Percentiles rank a stretch among this genome's conserved stretches.
These are phyloP conservation scores for Lymantria dispar DNA, from an alignment of 2,888 invertebrate genomes.

Conservation along the genomic window DNA sequence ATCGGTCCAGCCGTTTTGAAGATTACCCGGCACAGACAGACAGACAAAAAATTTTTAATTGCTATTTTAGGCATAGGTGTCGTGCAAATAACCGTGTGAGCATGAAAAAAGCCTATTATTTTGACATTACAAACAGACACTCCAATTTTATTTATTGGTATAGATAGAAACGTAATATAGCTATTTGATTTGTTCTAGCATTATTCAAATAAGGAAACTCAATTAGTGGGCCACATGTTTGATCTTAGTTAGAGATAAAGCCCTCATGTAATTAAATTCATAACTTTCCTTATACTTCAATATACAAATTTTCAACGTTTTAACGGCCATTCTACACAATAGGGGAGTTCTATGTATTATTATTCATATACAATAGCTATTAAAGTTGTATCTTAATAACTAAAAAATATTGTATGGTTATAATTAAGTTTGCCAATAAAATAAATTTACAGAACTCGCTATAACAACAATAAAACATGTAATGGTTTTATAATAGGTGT, in stretches of 20 bases:
- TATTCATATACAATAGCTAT: constrained; percentile 26
- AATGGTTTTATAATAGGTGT: background rate
- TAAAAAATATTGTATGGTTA: background rate
- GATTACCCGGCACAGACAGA: too few relatives aligned
- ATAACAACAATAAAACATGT: background rate
- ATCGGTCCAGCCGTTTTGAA: too few relatives aligned
- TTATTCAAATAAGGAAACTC: constrained; percentile 68
- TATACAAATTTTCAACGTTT: constrained; percentile 52
- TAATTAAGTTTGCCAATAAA: background rate
- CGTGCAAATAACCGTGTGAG: too few relatives aligned
- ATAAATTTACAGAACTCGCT: background rate
- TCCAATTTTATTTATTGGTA: too few relatives aligned
- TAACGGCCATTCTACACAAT: constrained; percentile 52
- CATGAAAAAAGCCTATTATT: too few relatives aligned
- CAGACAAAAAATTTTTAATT: too few relatives aligned
- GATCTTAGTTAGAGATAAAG: constrained; percentile 59
- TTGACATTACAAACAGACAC: too few relatives aligned
- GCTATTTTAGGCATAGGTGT: too few relatives aligned
- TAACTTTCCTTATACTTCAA: constrained; percentile 39
- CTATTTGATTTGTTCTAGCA: constrained; percentile 44
- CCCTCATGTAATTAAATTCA: constrained; percentile 64
- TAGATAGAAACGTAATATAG: constrained; percentile 35
- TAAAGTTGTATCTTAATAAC: constrained; percentile 13
- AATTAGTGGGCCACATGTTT: constrained; percentile 54
- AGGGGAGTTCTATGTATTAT: constrained; percentile 36